Percentiles rank a stretch among this genome's conserved stretches.
Conservation (phyloP, 2,797 vertebrate species). For the Ctenosaura bakeri region DNA sequence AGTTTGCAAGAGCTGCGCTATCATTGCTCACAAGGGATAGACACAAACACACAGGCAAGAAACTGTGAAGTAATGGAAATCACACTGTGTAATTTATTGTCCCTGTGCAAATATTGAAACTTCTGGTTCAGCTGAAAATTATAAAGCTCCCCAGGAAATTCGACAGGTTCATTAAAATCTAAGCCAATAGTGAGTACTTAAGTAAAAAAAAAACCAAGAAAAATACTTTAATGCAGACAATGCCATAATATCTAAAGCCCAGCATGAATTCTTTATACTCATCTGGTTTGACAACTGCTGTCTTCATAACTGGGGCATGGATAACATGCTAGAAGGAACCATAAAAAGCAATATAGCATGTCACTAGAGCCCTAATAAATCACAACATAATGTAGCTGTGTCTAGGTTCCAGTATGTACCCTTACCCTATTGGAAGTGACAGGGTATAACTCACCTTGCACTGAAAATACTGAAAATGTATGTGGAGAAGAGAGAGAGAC, state of each 20-base stretch:
- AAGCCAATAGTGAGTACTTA: neutral
- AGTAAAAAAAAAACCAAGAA: neutral
- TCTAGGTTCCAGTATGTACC: neutral
- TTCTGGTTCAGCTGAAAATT: constrained; percentile 15
- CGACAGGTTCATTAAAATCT: neutral
- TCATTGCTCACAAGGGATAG: neutral
- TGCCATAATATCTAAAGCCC: neutral
- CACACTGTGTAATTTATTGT: constrained; percentile 18
- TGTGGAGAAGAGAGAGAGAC: no score
- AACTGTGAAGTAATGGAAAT: constrained; percentile 13
- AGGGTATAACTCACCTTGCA: no score
- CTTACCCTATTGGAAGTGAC: neutral
- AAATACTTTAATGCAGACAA: neutral
- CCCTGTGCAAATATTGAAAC: constrained; percentile 11
- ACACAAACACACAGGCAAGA: neutral
- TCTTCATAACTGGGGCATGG: neutral
- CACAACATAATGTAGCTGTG: neutral
- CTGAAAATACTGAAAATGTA: no score
- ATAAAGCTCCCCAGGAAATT: neutral
- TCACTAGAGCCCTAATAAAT: neutral
- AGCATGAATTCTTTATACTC: neutral
- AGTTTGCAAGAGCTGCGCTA: neutral
- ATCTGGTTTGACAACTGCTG: neutral
- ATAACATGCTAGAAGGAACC: neutral
- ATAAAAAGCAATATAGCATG: neutral